Evolutionary conservation across 2,797 vertebrate species (phyloP), one percentile per base, ranked within the genome.

Genomic region (Coranthus polyacanthus): DNA sequence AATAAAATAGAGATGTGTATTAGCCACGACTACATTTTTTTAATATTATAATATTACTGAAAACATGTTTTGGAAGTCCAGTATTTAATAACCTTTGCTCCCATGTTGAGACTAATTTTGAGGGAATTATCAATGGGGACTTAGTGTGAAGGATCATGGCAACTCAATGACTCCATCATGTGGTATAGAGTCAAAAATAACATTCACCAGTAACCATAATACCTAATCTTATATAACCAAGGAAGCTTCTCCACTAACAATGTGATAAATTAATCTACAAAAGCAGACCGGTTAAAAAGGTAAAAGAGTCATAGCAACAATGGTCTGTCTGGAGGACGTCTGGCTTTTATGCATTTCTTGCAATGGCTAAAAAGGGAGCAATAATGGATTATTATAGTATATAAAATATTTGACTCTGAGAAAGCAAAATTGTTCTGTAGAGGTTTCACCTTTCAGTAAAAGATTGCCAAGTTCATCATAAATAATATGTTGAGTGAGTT

Each of bases 181-280:
- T 70, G 74, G 72, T 8, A 13, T 1, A 8, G 15, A 36, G 10
- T 6, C 24, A 18, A 8, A 39, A 58, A 65, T 46, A 36, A 42
- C 44, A 12, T 0, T n/a, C 11, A n/a, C 2, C 49, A 5, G 0
- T 51, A 2, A 13, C 9, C 38, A 24, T 37, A 41, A 46, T 47
- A 54, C 6, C n/a, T 6, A 16, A 34, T 24, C 29, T 41, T 20
- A 41, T 51, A 17, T 26, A 18, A 12, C n/a, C 42, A 21, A n/a
- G 21, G 3, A 24, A 21, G 37, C 43, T 53, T 55, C 6, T 60
- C 2, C 0, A 17, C 65, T 68, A 56, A 49, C 59, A 44, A 21
- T 15, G 57, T 47, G 55, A 68, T 66, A 55, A 53, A 78, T 55
- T 9, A 21, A 73, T 62, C 34, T 61, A 71, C 49, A 53, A 49